Evolutionary conservation across 2,797 vertebrate species (phyloP), one percentile per base, ranked within the genome.

Genomic region (Hyperoplus immaculatus): DNA sequence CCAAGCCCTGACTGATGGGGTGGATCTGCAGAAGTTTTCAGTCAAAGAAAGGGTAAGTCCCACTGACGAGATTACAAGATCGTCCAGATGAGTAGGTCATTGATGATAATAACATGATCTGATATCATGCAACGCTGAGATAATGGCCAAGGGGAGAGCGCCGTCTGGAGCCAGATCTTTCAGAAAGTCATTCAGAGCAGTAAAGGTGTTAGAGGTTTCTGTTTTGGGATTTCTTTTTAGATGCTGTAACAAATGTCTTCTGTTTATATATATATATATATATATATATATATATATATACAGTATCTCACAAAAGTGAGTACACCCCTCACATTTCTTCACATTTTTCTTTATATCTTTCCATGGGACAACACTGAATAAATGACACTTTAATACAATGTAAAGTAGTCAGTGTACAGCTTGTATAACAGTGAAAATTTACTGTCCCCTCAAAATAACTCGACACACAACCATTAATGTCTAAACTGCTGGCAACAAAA

Each of bases 21-120:
- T 75, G 72, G 95, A 97, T 83, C 89, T 97, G 83, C 81, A 94
- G 74, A 90, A 58, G 72, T 92, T 96, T 81, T 90, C 88, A 0
- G 88, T 95, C 43, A 91, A 90, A 56, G 94, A 94, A 21, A 91
- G 72, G 82, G 95, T 92, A 75, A 71, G 88, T 43, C 41, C 5
- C 21, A 43, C 13, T 75, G 57, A 72, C 73, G 21, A 54, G 38
- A 79, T 49, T 29, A 29, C 46, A 78, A 43, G 6, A 56, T 29
- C 29, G 29, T 14, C 51, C 15, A 13, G 16, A 5, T 71, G 13
- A 77, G 61, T 13, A n/a, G 12, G 8, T 57, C 8, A 2, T 3
- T 54, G 36, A 51, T 70, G 59, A 69, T 62, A 29, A 29, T 29
- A n/a, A 58, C n/a, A 14, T 16, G 5, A 68, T 36, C 39, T 67